A percentile compares a stretch with the other conserved stretches of the same genome.
Conservation (phyloP, 2,113 vertebrate genomes). For the Coreoperca whiteheadi region DNA sequence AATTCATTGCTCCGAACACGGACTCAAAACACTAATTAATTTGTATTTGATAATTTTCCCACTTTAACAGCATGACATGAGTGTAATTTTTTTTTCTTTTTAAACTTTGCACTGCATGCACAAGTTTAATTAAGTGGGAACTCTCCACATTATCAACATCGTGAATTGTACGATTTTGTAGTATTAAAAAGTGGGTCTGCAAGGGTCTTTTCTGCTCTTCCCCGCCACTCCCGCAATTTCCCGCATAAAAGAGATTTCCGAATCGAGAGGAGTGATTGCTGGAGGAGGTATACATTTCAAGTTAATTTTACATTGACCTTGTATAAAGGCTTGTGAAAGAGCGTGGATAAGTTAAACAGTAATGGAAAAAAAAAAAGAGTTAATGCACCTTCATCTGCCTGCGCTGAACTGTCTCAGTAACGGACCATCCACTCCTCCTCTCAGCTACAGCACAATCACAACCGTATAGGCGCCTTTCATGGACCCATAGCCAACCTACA, state of each 20-base stretch:
- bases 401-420: conserved; percentile 44
- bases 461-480: conserved; percentile 42
- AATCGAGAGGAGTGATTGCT: conserved; percentile 72
- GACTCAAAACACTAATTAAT: conserved; percentile 85
- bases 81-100: conserved; percentile 69
- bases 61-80: conserved; percentile 79
- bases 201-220: conserved; percentile 49
- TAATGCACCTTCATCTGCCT: conserved; percentile 73
- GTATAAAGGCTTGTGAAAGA: conserved; percentile 65
- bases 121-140: conserved; percentile 86
- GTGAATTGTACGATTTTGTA: conserved; percentile 68
- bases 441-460: conserved; percentile 26
- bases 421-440: conserved; percentile 50
- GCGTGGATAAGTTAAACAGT: conserved; percentile 72
- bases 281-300: conserved; percentile 79
- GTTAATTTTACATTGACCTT: conserved; percentile 78
- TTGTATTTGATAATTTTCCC: conserved; percentile 86
- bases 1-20: conserved; percentile 79
- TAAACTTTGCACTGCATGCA: conserved; percentile 81
- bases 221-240: conserved; percentile 62
- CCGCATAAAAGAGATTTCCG: conserved; percentile 63
- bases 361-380: conserved; percentile 51
- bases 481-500: conserved; percentile 46
- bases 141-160: conserved; percentile 74
- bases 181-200: conserved; percentile 43